Evolutionary conservation across 2,888 invertebrate genomes (phyloP).

Genomic region (Tyria jacobaeae): DNA sequence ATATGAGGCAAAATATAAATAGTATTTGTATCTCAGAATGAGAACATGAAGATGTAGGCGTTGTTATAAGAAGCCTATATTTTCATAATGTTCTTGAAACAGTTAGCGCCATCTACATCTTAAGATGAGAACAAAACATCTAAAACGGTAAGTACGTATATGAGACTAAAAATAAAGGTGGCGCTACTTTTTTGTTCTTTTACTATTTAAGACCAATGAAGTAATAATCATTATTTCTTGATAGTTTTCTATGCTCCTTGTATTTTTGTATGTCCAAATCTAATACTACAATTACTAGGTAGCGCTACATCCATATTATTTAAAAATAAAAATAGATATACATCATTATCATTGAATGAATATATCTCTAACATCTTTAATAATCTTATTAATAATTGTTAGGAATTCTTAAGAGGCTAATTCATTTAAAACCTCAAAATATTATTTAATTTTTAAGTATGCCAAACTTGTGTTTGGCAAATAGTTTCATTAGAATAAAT

Average conservation of each 20-base stretch:
- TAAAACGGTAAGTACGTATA: background rate
- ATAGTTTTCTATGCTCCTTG: background rate
- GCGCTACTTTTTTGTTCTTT: too few species aligned
- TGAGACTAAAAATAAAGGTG: background rate
- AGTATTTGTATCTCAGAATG: background rate
- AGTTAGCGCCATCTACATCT: conserved; percentile 52
- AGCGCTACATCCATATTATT: conserved; percentile 46
- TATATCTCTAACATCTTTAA: too few species aligned
- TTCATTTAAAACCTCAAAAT: background rate
- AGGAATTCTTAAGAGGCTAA: background rate
- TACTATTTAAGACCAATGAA: too few species aligned
- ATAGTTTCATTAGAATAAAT: background rate
- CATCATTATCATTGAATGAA: too few species aligned
- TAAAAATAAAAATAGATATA: too few species aligned
- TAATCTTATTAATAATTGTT: background rate
- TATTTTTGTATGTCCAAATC: background rate
- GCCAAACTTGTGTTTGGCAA: too few species aligned
- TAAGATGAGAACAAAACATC: conserved; percentile 17
- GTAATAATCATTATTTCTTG: too few species aligned
- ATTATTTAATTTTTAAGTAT: too few species aligned
- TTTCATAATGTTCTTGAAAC: background rate
- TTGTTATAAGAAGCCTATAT: background rate
- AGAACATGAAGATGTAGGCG: background rate
- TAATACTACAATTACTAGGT: conserved; percentile 45
- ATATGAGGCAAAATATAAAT: background rate